Evolutionary conservation across 2,888 invertebrate species (phyloP).

Genomic region (Troides helena): DNA sequence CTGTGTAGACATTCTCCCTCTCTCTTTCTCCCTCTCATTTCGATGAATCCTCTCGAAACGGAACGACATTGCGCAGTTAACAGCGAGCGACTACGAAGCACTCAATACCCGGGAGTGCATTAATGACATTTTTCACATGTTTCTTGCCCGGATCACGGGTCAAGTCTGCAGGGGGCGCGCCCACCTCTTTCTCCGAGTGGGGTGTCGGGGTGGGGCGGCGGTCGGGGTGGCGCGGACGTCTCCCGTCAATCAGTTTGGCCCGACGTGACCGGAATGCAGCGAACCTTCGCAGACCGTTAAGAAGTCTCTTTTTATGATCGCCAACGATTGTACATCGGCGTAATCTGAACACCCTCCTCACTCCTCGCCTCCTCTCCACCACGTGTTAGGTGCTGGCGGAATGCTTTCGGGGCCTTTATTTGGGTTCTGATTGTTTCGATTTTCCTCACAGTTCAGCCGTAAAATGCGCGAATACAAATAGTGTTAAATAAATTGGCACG

Average conservation of each 20-base stretch:
- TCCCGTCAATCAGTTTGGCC: slow-evolving; percentile 77
- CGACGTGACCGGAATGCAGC: slow-evolving; percentile 74
- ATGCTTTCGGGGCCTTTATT: slow-evolving; percentile 29
- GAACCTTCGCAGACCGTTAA: slow-evolving; percentile 55
- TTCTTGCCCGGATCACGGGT: slow-evolving; percentile 68
- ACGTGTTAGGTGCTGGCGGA: slow-evolving; percentile 30
- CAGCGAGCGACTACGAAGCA: slow-evolving; percentile 34
- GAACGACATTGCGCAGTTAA: neutral
- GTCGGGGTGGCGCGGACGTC: slow-evolving; percentile 62
- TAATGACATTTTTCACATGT: slow-evolving; percentile 79
- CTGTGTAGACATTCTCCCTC: too few species aligned
- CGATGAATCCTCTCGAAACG: too few species aligned
- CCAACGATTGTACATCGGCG: slow-evolving; percentile 55
- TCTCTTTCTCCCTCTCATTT: too few species aligned
- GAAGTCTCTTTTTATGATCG: slow-evolving; percentile 60
- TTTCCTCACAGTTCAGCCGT: slow-evolving; percentile 6
- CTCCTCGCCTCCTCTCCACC: too few species aligned
- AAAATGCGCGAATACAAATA: too few species aligned
- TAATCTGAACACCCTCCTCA: slow-evolving; percentile 41
- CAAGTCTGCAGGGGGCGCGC: slow-evolving; percentile 50
- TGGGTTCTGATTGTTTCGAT: slow-evolving; percentile 29
- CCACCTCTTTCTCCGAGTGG: neutral
- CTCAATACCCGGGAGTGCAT: slow-evolving; percentile 61
- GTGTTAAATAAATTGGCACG: too few species aligned
- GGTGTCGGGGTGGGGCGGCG: slow-evolving; percentile 31